A percentile compares a stretch with the other conserved stretches of the same genome.
Evolutionary conservation across 2,113 vertebrate genomes (phyloP).

Genomic region (Ahaetulla prasina): DNA sequence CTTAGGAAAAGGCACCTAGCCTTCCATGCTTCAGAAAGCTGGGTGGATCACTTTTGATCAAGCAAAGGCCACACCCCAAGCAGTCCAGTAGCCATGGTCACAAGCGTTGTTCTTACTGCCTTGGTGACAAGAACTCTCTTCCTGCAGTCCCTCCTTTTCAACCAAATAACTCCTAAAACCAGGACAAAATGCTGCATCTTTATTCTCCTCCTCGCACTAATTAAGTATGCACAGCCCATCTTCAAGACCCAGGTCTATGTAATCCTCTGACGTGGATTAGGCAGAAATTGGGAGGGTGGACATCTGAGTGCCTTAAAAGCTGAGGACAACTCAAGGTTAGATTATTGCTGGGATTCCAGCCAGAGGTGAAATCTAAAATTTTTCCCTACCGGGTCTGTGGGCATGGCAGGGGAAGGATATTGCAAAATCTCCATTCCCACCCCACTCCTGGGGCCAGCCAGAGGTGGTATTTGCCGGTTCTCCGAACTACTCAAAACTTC

Average conservation of each 20-base stretch:
- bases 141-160: not conserved
- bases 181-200: not conserved
- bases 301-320: not conserved
- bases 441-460: no score
- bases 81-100: not conserved
- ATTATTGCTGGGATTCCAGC: not conserved
- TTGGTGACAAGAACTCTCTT: not conserved
- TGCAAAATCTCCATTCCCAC: no score
- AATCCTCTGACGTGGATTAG: not conserved
- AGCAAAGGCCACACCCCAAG: not conserved
- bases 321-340: not conserved
- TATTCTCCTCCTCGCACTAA: not conserved
- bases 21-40: not conserved
- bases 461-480: no score
- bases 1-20: no score
- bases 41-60: not conserved
- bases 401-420: no score
- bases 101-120: not conserved
- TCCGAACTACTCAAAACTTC: no score
- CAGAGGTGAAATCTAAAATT: no score
- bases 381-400: no score
- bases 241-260: not conserved
- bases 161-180: not conserved
- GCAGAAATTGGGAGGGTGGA: not conserved
- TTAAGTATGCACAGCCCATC: not conserved